A percentile compares a stretch with the other conserved stretches of the same genome.
Conservation (phyloP, 2,888 invertebrate species). For the Tethea ocularis region DNA sequence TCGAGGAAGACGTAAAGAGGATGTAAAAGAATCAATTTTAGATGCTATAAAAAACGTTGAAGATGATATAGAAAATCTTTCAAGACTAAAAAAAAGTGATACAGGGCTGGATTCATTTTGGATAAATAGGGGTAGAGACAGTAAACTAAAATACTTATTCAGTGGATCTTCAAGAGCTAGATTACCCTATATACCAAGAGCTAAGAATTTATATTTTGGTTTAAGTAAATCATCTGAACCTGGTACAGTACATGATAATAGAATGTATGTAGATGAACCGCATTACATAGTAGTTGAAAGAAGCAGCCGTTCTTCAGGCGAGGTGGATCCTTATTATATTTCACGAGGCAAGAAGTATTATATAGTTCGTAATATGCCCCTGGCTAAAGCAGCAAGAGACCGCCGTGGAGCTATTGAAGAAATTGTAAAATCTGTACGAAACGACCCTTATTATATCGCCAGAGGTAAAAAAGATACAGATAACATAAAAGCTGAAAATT, state of each 20-base stretch:
- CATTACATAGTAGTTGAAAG: slow-evolving; percentile 78
- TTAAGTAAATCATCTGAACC: slow-evolving; percentile 43
- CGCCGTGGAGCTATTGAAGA: slow-evolving; percentile 73
- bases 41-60: slow-evolving; percentile 55
- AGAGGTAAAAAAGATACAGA: slow-evolving; percentile 74
- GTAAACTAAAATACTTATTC: slow-evolving; percentile 53
- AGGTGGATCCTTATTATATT: slow-evolving; percentile 72
- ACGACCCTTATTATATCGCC: slow-evolving; percentile 80
- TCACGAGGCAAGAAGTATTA: slow-evolving; percentile 69
- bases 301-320: slow-evolving; percentile 68
- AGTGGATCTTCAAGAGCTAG: slow-evolving; percentile 36
- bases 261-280: slow-evolving; percentile 81
- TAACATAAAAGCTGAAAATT: slow-evolving; percentile 36
- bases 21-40: slow-evolving; percentile 54
- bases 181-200: slow-evolving; percentile 13
- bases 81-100: slow-evolving; percentile 47
- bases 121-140: slow-evolving; percentile 54
- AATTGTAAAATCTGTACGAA: slow-evolving; percentile 74
- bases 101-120: slow-evolving; percentile 47
- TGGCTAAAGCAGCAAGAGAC: slow-evolving; percentile 55
- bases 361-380: slow-evolving; percentile 38
- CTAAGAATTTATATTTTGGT: slow-evolving; percentile 22
- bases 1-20: slow-evolving; percentile 51
- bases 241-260: slow-evolving; percentile 61
- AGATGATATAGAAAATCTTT: slow-evolving; percentile 53